These are phyloP conservation scores for Oasisia sp. DNA, from an alignment of 2,888 invertebrate species.

Conservation along the genomic window DNA sequence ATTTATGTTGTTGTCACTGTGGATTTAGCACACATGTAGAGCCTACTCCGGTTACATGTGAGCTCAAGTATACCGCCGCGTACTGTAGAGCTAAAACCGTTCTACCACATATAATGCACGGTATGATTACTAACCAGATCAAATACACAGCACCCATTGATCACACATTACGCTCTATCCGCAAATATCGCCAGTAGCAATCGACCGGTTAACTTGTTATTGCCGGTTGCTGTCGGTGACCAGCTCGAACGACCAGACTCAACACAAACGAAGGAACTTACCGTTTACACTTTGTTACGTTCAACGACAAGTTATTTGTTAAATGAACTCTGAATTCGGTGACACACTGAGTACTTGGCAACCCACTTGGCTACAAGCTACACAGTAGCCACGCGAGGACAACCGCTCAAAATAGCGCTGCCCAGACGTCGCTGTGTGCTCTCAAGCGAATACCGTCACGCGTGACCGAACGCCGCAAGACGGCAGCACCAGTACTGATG, in stretches of 20 bases:
- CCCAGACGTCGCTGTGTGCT: neutral
- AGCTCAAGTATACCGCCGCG: neutral
- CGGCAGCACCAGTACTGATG: neutral
- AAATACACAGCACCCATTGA: neutral
- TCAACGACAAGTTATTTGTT: neutral
- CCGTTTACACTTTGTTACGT: slow-evolving; percentile 4
- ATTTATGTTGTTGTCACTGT: neutral
- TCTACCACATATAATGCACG: neutral
- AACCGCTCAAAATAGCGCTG: neutral
- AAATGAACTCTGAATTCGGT: neutral
- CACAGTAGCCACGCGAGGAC: slow-evolving; percentile 13
- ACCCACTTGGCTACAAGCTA: neutral
- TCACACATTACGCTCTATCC: neutral
- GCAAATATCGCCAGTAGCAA: slow-evolving; percentile 6
- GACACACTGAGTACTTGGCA: slow-evolving; percentile 13
- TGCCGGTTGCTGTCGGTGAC: neutral
- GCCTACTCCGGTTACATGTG: neutral
- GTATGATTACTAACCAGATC: neutral
- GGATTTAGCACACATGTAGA: neutral
- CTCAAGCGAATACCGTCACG: slow-evolving; percentile 9
- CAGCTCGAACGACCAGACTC: neutral
- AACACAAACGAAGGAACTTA: neutral
- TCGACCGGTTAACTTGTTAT: neutral
- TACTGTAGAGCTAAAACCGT: neutral
- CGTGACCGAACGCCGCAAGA: neutral